These are phyloP conservation scores for Macquaria ambigua DNA, from an alignment of 2,113 vertebrate genomes.

Conservation along the genomic window DNA sequence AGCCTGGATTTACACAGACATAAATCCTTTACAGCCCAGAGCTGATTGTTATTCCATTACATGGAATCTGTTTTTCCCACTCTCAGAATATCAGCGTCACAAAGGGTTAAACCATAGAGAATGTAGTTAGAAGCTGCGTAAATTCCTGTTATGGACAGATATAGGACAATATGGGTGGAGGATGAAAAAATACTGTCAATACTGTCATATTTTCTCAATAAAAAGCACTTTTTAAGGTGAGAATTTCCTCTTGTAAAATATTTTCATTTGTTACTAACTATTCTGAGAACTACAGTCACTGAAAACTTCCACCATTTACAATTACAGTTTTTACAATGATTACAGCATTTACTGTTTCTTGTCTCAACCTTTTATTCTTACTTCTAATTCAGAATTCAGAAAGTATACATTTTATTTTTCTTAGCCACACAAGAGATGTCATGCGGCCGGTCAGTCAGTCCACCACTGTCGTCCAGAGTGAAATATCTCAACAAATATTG, in stretches of 20 bases:
- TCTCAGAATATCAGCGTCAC: slow-evolving; percentile 19
- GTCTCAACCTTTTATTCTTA: too few relatives aligned
- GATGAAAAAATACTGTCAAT: background rate
- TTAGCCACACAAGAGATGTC: too few relatives aligned
- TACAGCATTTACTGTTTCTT: background rate
- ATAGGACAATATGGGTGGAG: background rate
- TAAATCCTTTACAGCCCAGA: slow-evolving; percentile 37
- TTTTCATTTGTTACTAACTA: background rate
- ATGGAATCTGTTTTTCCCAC: slow-evolving; percentile 15
- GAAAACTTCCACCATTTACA: background rate
- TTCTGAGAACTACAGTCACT: background rate
- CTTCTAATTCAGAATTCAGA: background rate
- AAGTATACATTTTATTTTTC: too few relatives aligned
- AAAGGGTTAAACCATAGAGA: slow-evolving; percentile 30
- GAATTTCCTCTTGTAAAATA: background rate
- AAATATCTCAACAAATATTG: background rate
- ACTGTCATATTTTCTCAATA: background rate
- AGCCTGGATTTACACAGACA: slow-evolving; percentile 39
- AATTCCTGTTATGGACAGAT: background rate
- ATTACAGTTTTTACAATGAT: background rate
- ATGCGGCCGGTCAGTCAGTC: too few relatives aligned
- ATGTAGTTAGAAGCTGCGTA: background rate
- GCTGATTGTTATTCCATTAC: slow-evolving; percentile 45
- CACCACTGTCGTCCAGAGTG: too few relatives aligned
- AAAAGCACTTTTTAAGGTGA: background rate